Evolutionary conservation across 2,888 invertebrate species (phyloP).

Genomic region (Polietes domitor): DNA sequence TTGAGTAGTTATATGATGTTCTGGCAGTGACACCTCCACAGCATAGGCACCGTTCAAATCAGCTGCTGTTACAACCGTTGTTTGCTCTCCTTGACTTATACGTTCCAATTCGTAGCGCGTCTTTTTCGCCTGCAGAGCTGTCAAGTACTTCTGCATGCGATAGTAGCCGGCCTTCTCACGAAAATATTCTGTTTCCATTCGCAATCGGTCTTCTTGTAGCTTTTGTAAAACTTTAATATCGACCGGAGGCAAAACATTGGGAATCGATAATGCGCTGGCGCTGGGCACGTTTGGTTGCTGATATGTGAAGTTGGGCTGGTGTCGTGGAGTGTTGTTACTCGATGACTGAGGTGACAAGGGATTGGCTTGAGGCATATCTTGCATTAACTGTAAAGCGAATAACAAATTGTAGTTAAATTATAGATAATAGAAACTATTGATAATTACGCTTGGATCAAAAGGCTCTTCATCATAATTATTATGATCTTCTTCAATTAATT

Average conservation of each 20-base stretch:
- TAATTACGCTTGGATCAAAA: constrained; percentile 68
- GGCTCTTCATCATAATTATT: constrained; percentile 68
- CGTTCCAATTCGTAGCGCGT: constrained; percentile 68
- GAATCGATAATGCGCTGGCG: constrained; percentile 35
- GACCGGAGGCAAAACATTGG: constrained; percentile 46
- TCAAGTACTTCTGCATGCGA: constrained; percentile 76
- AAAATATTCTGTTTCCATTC: constrained; percentile 75
- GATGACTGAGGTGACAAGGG: constrained; percentile 69
- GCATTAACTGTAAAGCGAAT: constrained; percentile 49
- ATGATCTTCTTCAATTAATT: constrained; percentile 70
- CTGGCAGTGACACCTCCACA: constrained; percentile 56
- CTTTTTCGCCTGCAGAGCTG: constrained; percentile 74
- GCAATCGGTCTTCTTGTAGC: constrained; percentile 72
- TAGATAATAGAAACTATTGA: background rate
- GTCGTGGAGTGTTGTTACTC: constrained; percentile 50
- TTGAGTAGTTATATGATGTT: constrained; percentile 50
- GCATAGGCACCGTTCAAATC: constrained; percentile 64
- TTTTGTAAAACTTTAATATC: constrained; percentile 64
- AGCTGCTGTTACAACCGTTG: constrained; percentile 35
- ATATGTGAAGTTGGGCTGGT: constrained; percentile 16
- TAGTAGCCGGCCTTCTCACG: constrained; percentile 75
- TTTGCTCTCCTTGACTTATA: constrained; percentile 52
- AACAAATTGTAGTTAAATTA: background rate
- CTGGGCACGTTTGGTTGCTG: constrained; percentile 21
- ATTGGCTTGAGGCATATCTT: constrained; percentile 66